These are phyloP conservation scores for Drosophila sordidula DNA, from an alignment of 2,888 invertebrate species.

Conservation along the genomic window DNA sequence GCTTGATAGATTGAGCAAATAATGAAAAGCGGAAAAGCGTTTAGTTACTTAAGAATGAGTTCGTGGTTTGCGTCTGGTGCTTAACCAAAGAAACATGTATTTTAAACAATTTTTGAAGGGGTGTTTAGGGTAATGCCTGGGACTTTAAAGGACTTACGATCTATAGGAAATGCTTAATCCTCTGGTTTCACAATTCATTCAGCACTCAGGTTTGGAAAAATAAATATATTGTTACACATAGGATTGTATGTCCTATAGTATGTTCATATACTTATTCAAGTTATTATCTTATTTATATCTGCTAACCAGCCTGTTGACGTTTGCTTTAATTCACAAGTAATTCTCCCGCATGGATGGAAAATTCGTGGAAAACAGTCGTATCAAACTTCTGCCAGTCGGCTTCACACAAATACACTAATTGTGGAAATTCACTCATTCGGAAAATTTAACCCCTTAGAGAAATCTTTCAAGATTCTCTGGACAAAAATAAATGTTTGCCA, in stretches of 20 bases:
- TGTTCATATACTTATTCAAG: not conserved
- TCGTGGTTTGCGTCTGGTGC: not conserved
- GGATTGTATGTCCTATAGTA: too few relatives aligned
- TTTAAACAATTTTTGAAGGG: not conserved
- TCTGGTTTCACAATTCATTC: not conserved
- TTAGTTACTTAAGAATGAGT: not conserved
- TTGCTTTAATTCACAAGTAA: too few relatives aligned
- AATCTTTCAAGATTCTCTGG: too few relatives aligned
- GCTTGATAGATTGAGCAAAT: conserved; percentile 46
- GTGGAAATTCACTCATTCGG: not conserved
- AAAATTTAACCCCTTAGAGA: not conserved
- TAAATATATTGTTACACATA: not conserved
- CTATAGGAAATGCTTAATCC: too few relatives aligned
- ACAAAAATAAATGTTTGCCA: too few relatives aligned
- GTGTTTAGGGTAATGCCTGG: not conserved
- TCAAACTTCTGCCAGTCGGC: not conserved
- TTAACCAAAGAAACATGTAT: not conserved
- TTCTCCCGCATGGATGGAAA: too few relatives aligned
- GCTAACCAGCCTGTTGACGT: too few relatives aligned
- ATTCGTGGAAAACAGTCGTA: too few relatives aligned
- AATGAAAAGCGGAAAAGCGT: conserved; percentile 18
- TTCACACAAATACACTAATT: not conserved
- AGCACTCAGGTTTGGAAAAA: not conserved
- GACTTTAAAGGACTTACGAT: not conserved
- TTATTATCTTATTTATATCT: not conserved